Conservation (phyloP, 2,888 invertebrate genomes). For the Scrobipalpa atriplicella region DNA sequence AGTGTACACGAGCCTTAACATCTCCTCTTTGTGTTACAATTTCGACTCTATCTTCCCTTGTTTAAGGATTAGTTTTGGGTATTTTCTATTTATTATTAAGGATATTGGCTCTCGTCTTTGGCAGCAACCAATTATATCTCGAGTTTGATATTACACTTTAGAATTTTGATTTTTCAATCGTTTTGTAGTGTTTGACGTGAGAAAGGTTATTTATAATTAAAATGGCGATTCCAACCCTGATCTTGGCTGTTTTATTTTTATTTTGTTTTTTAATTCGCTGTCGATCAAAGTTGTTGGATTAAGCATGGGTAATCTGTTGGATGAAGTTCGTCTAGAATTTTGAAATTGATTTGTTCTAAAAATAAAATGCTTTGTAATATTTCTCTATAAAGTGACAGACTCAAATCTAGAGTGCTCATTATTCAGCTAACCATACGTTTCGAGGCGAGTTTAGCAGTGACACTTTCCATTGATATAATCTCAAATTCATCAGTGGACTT, state of each 20-base stretch:
- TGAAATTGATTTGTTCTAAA: not conserved
- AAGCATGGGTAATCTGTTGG: not conserved
- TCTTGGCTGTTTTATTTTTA: slow-evolving; percentile 43
- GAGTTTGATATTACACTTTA: slow-evolving; percentile 77
- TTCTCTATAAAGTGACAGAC: not conserved
- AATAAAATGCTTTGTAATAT: not conserved
- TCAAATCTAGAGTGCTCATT: too few relatives aligned
- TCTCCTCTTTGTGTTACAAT: slow-evolving; percentile 35
- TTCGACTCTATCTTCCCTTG: slow-evolving; percentile 31
- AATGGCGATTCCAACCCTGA: slow-evolving; percentile 70
- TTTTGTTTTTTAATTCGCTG: slow-evolving; percentile 60
- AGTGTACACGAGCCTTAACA: slow-evolving; percentile 57
- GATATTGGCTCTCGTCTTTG: slow-evolving; percentile 49
- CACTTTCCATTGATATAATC: too few relatives aligned
- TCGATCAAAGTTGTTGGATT: slow-evolving; percentile 61
- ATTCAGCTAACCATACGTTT: too few relatives aligned
- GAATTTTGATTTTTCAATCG: slow-evolving; percentile 77
- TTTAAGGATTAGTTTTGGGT: slow-evolving; percentile 38
- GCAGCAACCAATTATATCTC: slow-evolving; percentile 76
- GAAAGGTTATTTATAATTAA: slow-evolving; percentile 75
- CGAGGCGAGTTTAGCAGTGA: too few relatives aligned
- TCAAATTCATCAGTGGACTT: too few relatives aligned
- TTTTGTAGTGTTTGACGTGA: slow-evolving; percentile 69
- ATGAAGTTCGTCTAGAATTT: not conserved
- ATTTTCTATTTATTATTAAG: slow-evolving; percentile 39